Conservation (phyloP, 2,888 invertebrate species). For the Aromia moschata region DNA sequence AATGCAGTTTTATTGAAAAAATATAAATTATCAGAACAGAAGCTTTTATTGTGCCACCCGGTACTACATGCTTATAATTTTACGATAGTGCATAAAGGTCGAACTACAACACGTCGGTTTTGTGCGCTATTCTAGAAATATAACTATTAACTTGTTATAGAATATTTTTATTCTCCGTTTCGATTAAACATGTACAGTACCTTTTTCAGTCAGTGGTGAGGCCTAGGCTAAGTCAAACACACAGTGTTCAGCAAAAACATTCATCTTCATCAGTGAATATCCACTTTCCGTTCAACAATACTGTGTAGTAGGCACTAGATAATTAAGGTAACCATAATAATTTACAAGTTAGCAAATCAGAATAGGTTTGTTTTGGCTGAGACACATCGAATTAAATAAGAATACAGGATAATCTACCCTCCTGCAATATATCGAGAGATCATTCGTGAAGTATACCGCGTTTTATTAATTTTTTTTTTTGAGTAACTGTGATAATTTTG, state of each 20-base stretch:
- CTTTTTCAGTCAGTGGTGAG: slow-evolving; percentile 45
- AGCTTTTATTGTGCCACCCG: slow-evolving; percentile 28
- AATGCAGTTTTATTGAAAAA: no score
- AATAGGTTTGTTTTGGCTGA: slow-evolving; percentile 13
- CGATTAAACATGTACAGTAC: slow-evolving; percentile 56
- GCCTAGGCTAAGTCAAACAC: not conserved
- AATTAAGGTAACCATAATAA: not conserved
- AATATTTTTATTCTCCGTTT: slow-evolving; percentile 52
- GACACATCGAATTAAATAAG: not conserved
- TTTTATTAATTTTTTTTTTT: not conserved
- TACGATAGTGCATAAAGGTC: slow-evolving; percentile 8
- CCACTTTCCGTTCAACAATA: not conserved
- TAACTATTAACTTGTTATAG: slow-evolving; percentile 35
- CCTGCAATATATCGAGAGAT: slow-evolving; percentile 25
- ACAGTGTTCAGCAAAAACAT: slow-evolving; percentile 11
- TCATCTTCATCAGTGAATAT: not conserved
- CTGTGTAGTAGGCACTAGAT: not conserved
- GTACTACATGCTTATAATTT: slow-evolving; percentile 28
- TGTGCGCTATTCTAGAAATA: slow-evolving; percentile 16
- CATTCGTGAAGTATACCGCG: no score
- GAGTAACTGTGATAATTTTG: no score
- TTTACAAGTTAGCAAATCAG: not conserved
- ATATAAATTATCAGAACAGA: no score
- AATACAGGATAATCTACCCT: slow-evolving; percentile 4
- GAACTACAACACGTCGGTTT: slow-evolving; percentile 7